phyloP scores from a whole-genome alignment of 1,140 invertebrate species.

The Triops longicaudatus region DNA sequence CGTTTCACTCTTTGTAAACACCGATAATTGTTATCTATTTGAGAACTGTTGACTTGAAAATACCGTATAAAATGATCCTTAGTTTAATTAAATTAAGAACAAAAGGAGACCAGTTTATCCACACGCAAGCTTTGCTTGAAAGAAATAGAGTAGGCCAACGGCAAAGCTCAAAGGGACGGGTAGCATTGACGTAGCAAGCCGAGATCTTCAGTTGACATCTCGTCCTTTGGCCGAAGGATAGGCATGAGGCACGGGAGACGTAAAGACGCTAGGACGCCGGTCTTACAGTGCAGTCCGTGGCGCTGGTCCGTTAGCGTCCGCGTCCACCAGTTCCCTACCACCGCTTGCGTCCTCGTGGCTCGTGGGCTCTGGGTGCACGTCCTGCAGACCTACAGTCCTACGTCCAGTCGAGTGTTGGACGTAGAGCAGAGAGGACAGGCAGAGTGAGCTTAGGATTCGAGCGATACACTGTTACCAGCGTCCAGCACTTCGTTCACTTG shows the following conservation, averaged over 20 bases:
- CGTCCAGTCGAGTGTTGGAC: conserved; percentile 13
- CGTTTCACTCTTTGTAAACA: no score
- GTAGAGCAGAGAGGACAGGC: not conserved
- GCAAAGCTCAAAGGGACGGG: no score
- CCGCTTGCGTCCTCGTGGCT: conserved; percentile 13
- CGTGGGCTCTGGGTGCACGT: conserved; percentile 5
- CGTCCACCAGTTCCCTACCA: not conserved
- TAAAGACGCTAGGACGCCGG: conserved; percentile 10
- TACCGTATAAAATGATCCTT: no score
- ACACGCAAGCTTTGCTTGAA: no score
- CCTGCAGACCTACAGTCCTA: conserved; percentile 5
- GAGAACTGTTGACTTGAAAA: no score
- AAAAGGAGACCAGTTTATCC: no score
- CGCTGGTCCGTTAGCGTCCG: conserved; percentile 13
- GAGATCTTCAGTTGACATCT: not conserved
- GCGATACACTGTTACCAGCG: not conserved
- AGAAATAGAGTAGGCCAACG: no score
- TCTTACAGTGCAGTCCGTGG: not conserved
- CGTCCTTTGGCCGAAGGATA: not conserved
- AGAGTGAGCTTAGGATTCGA: not conserved
- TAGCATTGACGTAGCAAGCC: not conserved
- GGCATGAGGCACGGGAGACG: not conserved
- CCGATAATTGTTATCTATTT: no score
- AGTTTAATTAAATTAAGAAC: no score
- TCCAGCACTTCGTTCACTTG: not conserved